phyloP scores from a whole-genome alignment of 2,797 vertebrate species.

The Microchirus variegatus region DNA sequence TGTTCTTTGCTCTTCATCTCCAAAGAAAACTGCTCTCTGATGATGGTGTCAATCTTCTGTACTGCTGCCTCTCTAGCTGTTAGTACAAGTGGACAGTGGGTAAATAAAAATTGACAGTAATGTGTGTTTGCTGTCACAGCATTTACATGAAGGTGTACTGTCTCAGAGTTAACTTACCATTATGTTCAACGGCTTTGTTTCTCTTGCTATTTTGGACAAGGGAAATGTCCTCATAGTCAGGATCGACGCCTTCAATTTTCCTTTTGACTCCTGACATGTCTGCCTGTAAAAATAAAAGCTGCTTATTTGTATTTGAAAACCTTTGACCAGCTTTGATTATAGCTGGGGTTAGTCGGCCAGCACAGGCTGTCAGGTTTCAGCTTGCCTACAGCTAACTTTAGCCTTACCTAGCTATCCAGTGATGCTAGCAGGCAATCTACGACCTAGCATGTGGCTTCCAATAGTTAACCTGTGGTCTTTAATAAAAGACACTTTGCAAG shows the following conservation, averaged over 20 bases:
- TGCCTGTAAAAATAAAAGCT: constrained; percentile 29
- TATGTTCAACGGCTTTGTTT: constrained; percentile 89
- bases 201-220: constrained; percentile 88
- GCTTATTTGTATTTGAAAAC: constrained; percentile 1
- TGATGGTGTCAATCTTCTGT: constrained; percentile 95
- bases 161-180: constrained; percentile 80
- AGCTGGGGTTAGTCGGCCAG: constrained; percentile 46
- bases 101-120: neutral
- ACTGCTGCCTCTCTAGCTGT: constrained; percentile 93
- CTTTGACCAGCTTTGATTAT: constrained; percentile 9
- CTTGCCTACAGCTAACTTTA: constrained; percentile 32
- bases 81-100: neutral
- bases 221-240: constrained; percentile 94
- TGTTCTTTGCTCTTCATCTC: constrained; percentile 99
- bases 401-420: constrained; percentile 16
- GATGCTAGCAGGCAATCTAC: constrained; percentile 21
- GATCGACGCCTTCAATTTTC: constrained; percentile 92
- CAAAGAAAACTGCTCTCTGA: constrained; percentile 94
- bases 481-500: fast-evolving
- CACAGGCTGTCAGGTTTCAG: constrained; percentile 2
- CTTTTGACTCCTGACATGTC: constrained; percentile 96
- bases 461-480: neutral
- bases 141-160: constrained; percentile 19
- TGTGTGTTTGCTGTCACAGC: constrained; percentile 11
- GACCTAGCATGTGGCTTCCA: constrained; percentile 6